Evolutionary conservation across 2,888 invertebrate species (phyloP).

Genomic region (Tetanocera ferruginea): DNA sequence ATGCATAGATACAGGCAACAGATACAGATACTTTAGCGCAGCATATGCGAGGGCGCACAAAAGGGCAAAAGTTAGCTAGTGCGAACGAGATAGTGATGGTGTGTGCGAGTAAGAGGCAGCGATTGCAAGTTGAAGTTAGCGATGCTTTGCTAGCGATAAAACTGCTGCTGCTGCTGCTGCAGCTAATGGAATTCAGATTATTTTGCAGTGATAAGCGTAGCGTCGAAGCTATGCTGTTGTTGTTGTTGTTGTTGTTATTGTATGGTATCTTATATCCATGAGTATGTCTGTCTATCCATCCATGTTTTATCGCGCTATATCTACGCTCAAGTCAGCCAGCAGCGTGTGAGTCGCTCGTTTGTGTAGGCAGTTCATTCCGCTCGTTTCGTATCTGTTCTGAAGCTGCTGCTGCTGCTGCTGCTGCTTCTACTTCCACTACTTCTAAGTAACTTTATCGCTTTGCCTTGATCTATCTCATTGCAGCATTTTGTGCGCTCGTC

Average conservation of each 20-base stretch:
- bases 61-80: not conserved
- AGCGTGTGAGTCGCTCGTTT: conserved; percentile 14
- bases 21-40: conserved; percentile 7
- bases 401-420: not conserved
- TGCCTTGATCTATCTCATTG: conserved; percentile 60
- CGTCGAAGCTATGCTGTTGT: not conserved
- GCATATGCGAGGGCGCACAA: conserved; percentile 30
- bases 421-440: conserved; percentile 3
- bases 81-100: not conserved
- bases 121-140: conserved; percentile 11
- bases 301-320: conserved; percentile 29
- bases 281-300: conserved; percentile 10
- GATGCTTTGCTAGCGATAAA: conserved; percentile 32
- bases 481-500: not conserved
- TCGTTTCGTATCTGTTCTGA: not conserved
- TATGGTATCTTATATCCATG: not conserved
- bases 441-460: conserved; percentile 50
- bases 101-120: not conserved
- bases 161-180: conserved; percentile 39
- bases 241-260: conserved; percentile 7
- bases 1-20: conserved; percentile 2
- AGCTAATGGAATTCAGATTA: conserved; percentile 69
- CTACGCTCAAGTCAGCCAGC: conserved; percentile 22
- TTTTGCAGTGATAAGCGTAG: conserved; percentile 64
- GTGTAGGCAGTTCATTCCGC: conserved; percentile 1